phyloP scores from a whole-genome alignment of 2,113 vertebrate species.

The Promerops cafer region DNA sequence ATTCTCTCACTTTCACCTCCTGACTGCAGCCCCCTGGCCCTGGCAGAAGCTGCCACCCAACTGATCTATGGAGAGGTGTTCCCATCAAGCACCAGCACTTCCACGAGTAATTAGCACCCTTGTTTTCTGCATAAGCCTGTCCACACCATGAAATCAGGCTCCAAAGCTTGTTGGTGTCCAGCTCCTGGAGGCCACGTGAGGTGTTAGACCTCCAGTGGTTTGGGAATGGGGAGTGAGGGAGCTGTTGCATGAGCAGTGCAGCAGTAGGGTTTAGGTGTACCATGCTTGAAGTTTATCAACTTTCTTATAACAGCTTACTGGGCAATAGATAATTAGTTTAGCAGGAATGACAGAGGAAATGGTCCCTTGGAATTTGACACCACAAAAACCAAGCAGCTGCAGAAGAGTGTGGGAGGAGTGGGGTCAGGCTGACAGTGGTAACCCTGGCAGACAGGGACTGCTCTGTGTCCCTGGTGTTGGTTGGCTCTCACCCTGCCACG shows the following conservation, averaged over 20 bases:
- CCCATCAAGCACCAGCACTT: background rate
- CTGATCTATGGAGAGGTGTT: background rate
- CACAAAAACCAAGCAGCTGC: background rate
- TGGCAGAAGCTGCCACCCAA: background rate
- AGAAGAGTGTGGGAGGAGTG: background rate
- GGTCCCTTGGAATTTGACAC: background rate
- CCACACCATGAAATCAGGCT: background rate
- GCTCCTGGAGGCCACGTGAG: background rate
- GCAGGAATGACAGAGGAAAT: background rate
- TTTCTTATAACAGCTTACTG: background rate
- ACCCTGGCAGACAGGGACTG: background rate
- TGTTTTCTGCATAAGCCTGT: background rate
- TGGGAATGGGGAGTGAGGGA: background rate
- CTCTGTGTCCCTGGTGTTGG: background rate
- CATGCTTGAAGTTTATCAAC: too few species aligned
- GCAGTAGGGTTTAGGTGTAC: background rate
- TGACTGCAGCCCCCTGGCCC: background rate
- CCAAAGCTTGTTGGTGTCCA: accelerated
- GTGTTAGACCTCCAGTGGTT: background rate
- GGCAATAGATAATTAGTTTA: background rate
- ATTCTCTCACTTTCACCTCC: background rate
- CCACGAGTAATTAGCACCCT: background rate
- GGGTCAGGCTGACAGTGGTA: background rate
- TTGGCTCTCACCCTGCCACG: background rate
- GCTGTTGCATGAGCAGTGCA: background rate